A percentile compares a stretch with the other conserved stretches of the same genome.
These are phyloP conservation scores for Austrolebias charrua DNA, from an alignment of 2,797 vertebrate species.

Conservation along the genomic window DNA sequence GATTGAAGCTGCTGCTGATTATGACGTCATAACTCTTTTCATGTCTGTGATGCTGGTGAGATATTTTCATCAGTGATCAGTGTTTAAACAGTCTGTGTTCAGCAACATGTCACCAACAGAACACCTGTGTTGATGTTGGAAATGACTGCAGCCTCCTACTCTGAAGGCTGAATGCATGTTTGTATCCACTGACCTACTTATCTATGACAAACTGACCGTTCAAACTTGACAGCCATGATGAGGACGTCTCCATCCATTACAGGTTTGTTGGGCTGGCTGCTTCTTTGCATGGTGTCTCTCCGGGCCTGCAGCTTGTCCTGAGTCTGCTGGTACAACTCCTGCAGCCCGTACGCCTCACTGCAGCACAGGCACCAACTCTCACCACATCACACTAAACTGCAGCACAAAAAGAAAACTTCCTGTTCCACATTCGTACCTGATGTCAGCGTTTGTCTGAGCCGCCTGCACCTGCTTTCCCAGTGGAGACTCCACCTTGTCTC, in stretches of 20 bases:
- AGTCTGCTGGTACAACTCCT: conserved; percentile 81
- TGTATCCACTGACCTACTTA: too few species aligned
- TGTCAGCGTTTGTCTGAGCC: conserved; percentile 87
- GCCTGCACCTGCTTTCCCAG: conserved; percentile 89
- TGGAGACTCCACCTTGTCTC: conserved; percentile 89
- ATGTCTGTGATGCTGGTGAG: too few species aligned
- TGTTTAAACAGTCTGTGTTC: too few species aligned
- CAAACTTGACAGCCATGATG: conserved; percentile 89
- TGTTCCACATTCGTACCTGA: conserved; percentile 79
- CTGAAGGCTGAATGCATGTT: too few species aligned
- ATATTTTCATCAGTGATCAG: too few species aligned
- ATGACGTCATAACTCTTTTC: too few species aligned
- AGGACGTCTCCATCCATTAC: conserved; percentile 80
- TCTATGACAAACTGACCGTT: conserved; percentile 76
- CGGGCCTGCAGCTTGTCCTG: conserved; percentile 70
- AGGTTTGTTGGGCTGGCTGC: conserved; percentile 57
- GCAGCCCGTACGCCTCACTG: conserved; percentile 87
- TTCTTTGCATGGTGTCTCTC: conserved; percentile 66
- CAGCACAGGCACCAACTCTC: conserved; percentile 52
- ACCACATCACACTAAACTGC: neutral
- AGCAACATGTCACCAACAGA: too few species aligned
- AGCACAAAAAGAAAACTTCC: too few species aligned
- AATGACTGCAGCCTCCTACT: too few species aligned
- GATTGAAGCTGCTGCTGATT: too few species aligned
- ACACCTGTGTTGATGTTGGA: too few species aligned